Evolutionary conservation across 2,797 vertebrate genomes (phyloP).

Genomic region (Sebastes oblongus): DNA sequence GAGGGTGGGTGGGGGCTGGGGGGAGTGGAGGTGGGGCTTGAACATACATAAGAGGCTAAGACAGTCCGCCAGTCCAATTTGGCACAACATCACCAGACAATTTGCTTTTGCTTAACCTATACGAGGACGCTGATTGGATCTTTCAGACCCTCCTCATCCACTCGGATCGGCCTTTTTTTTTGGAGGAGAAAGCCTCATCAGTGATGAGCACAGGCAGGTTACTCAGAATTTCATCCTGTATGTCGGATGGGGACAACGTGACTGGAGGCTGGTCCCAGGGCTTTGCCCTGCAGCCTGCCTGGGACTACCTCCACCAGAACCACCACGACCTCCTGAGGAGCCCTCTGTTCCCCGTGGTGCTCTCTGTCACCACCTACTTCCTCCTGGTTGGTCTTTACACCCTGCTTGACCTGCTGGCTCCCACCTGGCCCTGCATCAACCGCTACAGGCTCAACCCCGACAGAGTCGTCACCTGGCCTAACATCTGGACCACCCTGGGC

Average conservation of each 20-base stretch:
- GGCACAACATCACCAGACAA: slow-evolving; percentile 67
- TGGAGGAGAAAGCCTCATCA: slow-evolving; percentile 14
- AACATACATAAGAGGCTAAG: slow-evolving; percentile 74
- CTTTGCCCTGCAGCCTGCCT: slow-evolving; percentile 80
- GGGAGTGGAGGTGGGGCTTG: slow-evolving; percentile 72
- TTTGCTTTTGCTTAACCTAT: slow-evolving; percentile 56
- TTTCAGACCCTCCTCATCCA: slow-evolving; percentile 26
- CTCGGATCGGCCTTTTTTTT: slow-evolving; percentile 15
- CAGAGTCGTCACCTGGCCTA: slow-evolving; percentile 72
- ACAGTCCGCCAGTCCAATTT: slow-evolving; percentile 67
- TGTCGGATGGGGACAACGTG: slow-evolving; percentile 61
- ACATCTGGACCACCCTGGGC: slow-evolving; percentile 78
- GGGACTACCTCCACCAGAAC: slow-evolving; percentile 83
- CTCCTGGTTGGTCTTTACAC: slow-evolving; percentile 81
- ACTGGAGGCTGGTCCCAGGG: slow-evolving; percentile 58
- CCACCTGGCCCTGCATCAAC: slow-evolving; percentile 80
- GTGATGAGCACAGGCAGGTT: slow-evolving; percentile 57
- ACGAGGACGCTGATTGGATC: slow-evolving; percentile 58
- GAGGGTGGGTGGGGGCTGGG: neutral
- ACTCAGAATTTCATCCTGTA: slow-evolving; percentile 59
- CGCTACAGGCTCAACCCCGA: slow-evolving; percentile 82
- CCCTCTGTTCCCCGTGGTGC: slow-evolving; percentile 82
- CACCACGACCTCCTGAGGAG: slow-evolving; percentile 80
- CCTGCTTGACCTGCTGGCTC: slow-evolving; percentile 80
- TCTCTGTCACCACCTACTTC: slow-evolving; percentile 83